Evolutionary conservation across 2,888 invertebrate genomes (phyloP).

Genomic region (Clistopyga incitator): DNA sequence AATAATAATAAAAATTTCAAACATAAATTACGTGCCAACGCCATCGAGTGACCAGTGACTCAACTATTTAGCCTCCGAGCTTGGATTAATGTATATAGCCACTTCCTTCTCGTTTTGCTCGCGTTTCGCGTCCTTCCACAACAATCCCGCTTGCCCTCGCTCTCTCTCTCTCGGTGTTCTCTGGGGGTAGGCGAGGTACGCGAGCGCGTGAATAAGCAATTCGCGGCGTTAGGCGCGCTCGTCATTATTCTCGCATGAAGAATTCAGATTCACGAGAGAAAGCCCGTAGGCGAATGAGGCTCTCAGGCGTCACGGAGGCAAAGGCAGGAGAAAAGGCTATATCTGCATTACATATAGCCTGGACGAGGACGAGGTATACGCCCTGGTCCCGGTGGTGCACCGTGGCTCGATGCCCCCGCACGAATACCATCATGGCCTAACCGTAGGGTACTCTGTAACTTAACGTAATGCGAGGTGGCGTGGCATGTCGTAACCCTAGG

Average conservation of each 20-base stretch:
- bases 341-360: background rate
- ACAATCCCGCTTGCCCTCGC: background rate
- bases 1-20: too few relatives aligned
- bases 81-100: background rate
- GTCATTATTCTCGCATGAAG: conserved; percentile 78
- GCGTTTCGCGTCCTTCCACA: background rate
- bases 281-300: conserved; percentile 58
- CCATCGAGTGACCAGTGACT: background rate
- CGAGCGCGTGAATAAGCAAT: conserved; percentile 63
- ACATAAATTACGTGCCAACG: background rate
- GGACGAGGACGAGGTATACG: conserved; percentile 8
- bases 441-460: conserved; percentile 36
- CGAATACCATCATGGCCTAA: conserved; percentile 39
- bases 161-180: background rate
- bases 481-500: conserved; percentile 37
- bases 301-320: conserved; percentile 43
- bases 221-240: conserved; percentile 62
- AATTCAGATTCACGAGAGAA: conserved; percentile 75
- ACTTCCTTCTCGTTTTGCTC: background rate
- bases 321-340: conserved; percentile 3
- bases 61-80: background rate
- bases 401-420: conserved; percentile 39
- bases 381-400: conserved; percentile 25
- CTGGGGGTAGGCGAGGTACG: conserved; percentile 14
- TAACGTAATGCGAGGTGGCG: conserved; percentile 53